Conservation (phyloP, 1,140 invertebrate genomes). For the Drosophila asahinai region DNA sequence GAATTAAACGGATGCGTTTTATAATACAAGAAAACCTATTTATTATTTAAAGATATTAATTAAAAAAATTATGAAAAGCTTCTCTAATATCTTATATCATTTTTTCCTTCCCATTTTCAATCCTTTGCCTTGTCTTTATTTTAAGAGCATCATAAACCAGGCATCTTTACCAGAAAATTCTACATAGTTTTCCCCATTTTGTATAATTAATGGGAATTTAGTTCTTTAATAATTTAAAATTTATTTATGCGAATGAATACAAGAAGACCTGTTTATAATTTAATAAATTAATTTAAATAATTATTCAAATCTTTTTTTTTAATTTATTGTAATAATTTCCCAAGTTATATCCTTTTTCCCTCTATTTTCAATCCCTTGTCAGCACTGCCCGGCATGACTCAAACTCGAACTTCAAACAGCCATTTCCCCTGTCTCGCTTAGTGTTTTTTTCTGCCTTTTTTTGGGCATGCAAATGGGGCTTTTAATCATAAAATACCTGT, state of each 20-base stretch:
- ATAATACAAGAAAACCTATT: too few species aligned
- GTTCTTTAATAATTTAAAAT: not conserved
- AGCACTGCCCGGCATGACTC: conserved; percentile 55
- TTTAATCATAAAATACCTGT: conserved; percentile 76
- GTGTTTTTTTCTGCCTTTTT: conserved; percentile 4
- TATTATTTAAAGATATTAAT: too few species aligned
- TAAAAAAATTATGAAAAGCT: too few species aligned
- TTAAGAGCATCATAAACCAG: too few species aligned
- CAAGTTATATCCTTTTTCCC: not conserved
- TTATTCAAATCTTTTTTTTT: not conserved
- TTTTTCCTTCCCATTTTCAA: too few species aligned
- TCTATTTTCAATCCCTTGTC: not conserved
- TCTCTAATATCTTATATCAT: too few species aligned
- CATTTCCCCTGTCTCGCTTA: conserved; percentile 9
- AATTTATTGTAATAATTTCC: not conserved
- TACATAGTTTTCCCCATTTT: too few species aligned
- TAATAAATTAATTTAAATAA: not conserved
- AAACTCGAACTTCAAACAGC: conserved; percentile 54
- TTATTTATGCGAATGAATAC: too few species aligned
- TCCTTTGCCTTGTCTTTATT: too few species aligned
- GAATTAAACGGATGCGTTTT: too few species aligned
- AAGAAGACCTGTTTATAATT: not conserved
- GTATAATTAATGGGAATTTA: not conserved
- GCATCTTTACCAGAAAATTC: too few species aligned
- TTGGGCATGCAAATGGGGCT: conserved; percentile 67